A percentile compares a stretch with the other conserved stretches of the same genome.
Conservation (phyloP, 2,113 vertebrate species). For the Taxidea taxus region DNA sequence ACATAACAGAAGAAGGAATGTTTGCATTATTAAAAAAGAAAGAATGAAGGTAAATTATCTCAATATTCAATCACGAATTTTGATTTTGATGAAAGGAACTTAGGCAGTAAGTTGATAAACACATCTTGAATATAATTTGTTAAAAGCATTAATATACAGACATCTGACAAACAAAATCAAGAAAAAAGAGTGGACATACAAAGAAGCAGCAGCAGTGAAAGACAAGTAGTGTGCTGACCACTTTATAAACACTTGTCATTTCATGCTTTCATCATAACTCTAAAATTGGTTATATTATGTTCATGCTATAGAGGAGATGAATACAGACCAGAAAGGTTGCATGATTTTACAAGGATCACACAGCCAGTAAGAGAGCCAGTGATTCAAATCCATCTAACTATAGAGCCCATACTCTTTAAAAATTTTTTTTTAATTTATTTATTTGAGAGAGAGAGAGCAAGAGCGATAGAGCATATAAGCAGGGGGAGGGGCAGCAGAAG, state of each 20-base stretch:
- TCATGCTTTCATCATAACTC: background rate
- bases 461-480: background rate
- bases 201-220: background rate
- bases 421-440: background rate
- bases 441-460: background rate
- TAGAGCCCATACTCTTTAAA: background rate
- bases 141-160: background rate
- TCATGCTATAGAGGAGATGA: background rate
- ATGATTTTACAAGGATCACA: background rate
- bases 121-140: background rate
- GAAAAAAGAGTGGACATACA: background rate
- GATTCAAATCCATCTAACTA: background rate
- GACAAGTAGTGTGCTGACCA: background rate
- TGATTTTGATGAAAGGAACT: background rate
- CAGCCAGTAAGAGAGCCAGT: background rate
- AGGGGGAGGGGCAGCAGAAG: background rate
- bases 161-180: background rate
- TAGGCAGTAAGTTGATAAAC: background rate
- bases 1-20: background rate
- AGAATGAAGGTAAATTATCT: background rate
- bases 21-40: background rate
- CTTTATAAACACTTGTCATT: background rate
- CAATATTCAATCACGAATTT: background rate
- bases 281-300: background rate
- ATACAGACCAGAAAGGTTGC: background rate